Evolutionary conservation across 2,113 vertebrate genomes (phyloP).

Genomic region (Tautogolabrus adspersus): DNA sequence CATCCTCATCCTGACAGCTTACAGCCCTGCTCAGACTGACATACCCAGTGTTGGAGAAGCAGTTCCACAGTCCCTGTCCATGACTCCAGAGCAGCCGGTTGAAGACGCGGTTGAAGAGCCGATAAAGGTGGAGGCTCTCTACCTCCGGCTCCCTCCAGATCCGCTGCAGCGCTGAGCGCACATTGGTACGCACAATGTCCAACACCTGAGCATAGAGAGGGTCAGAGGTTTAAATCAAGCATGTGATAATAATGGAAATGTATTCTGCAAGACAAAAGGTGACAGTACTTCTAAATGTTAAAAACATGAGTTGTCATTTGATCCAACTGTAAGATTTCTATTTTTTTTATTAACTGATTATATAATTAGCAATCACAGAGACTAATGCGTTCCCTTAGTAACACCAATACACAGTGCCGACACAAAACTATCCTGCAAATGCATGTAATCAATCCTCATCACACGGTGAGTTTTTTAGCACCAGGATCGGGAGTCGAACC

Average conservation of each 20-base stretch:
- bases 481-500: too few relatives aligned
- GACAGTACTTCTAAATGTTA: slow-evolving; percentile 5
- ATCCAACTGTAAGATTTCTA: slow-evolving; percentile 16
- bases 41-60: slow-evolving; percentile 91
- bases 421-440: neutral
- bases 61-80: slow-evolving; percentile 97
- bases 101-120: slow-evolving; percentile 94
- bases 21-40: neutral
- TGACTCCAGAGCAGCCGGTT: slow-evolving; percentile 96
- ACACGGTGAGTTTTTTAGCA: neutral
- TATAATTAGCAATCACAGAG: slow-evolving; percentile 26
- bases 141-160: slow-evolving; percentile 94
- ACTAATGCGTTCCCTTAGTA: neutral
- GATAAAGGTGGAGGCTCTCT: slow-evolving; percentile 91
- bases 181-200: slow-evolving; percentile 94
- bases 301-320: slow-evolving; percentile 29
- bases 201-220: slow-evolving; percentile 85
- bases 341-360: neutral
- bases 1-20: neutral
- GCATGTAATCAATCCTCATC: neutral
- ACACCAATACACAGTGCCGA: neutral
- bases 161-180: slow-evolving; percentile 89
- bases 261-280: slow-evolving; percentile 13
- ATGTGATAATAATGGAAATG: slow-evolving; percentile 23
- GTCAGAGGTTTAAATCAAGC: slow-evolving; percentile 42